Evolutionary conservation across 2,888 invertebrate genomes (phyloP).

Genomic region (Orthosia incerta): DNA sequence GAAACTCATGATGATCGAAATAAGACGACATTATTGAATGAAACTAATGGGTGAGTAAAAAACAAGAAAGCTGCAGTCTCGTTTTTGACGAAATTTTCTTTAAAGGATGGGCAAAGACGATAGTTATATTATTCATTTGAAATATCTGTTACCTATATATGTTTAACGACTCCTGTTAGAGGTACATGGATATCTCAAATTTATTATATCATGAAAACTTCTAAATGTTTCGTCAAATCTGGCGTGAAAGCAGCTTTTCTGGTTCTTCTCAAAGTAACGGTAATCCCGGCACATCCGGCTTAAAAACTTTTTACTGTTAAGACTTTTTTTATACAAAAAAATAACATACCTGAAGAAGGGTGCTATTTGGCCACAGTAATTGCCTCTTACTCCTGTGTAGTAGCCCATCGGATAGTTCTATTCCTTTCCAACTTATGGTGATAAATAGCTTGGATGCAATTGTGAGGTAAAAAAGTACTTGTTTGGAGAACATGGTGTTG

Average conservation of each 20-base stretch:
- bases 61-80: not conserved
- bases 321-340: not conserved
- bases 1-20: too few species aligned
- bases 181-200: not conserved
- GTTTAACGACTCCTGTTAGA: too few species aligned
- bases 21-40: too few species aligned
- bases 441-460: constrained; percentile 36
- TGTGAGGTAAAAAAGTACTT: constrained; percentile 37
- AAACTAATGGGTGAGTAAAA: not conserved
- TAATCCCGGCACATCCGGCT: constrained; percentile 22
- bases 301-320: constrained; percentile 15
- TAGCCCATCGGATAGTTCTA: constrained; percentile 62
- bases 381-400: constrained; percentile 78
- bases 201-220: not conserved
- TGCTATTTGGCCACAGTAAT: constrained; percentile 81
- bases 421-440: constrained; percentile 62
- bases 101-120: not conserved
- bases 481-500: constrained; percentile 55
- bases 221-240: not conserved
- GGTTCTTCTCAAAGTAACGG: not conserved
- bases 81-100: not conserved
- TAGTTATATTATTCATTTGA: too few species aligned
- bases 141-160: too few species aligned
- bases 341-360: constrained; percentile 79
- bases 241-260: not conserved